These are phyloP conservation scores for Hoplodrina ambigua DNA, from an alignment of 2,888 invertebrate genomes.

Conservation along the genomic window DNA sequence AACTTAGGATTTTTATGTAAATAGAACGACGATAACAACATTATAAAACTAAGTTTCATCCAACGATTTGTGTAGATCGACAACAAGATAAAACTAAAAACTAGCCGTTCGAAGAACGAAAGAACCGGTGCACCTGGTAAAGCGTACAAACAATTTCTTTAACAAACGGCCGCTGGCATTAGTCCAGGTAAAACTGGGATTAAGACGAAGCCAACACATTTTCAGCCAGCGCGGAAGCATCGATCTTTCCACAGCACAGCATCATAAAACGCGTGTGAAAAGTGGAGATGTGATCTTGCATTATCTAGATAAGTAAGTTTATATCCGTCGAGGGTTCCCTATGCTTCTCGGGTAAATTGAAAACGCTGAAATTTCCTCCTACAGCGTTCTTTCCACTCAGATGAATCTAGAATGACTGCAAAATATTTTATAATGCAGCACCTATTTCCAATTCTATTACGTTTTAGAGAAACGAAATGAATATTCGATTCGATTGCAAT, in stretches of 20 bases:
- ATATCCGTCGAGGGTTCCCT: conserved; percentile 65
- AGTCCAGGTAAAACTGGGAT: conserved; percentile 40
- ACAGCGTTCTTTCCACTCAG: conserved; percentile 30
- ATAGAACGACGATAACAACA: not conserved
- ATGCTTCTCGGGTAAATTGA: conserved; percentile 67
- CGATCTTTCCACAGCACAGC: conserved; percentile 53
- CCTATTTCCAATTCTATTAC: conserved; percentile 42
- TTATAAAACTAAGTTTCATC: not conserved
- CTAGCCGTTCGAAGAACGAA: not conserved
- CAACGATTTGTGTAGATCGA: conserved; percentile 2
- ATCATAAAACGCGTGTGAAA: conserved; percentile 62
- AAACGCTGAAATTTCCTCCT: conserved; percentile 61
- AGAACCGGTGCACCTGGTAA: conserved; percentile 41
- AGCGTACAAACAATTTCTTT: conserved; percentile 41
- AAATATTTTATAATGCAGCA: conserved; percentile 52
- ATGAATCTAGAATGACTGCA: conserved; percentile 39
- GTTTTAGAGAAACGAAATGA: conserved; percentile 31
- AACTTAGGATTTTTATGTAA: too few relatives aligned
- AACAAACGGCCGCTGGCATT: conserved; percentile 42
- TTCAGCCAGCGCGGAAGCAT: conserved; percentile 33
- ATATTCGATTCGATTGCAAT: conserved; percentile 44
- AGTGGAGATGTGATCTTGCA: conserved; percentile 64
- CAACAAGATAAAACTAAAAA: conserved; percentile 12
- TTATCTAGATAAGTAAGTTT: conserved; percentile 66
- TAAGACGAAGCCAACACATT: conserved; percentile 43